phyloP scores from a whole-genome alignment of 2,113 vertebrate species.

The Calidris pygmaea region DNA sequence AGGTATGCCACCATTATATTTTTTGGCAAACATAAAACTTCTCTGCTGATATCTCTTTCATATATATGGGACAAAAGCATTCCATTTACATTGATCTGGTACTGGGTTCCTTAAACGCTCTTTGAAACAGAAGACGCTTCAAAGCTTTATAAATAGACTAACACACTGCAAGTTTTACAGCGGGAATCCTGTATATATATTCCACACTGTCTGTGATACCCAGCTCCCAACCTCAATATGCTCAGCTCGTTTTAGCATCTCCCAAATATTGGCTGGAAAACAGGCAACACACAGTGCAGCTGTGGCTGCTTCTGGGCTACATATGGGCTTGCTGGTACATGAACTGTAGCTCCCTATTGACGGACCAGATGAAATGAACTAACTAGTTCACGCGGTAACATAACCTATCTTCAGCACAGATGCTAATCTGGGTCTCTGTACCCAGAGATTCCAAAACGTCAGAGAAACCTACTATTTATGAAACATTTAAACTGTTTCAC shows the following conservation, averaged over 20 bases:
- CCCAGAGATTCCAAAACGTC: not conserved
- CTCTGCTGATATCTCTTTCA: not conserved
- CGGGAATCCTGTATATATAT: not conserved
- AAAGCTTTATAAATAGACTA: not conserved
- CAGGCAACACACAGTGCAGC: not conserved
- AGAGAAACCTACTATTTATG: not conserved
- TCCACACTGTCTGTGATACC: not conserved
- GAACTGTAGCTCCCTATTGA: not conserved
- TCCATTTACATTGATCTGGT: not conserved
- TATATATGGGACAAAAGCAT: not conserved
- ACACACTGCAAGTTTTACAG: not conserved
- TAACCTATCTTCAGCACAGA: not conserved
- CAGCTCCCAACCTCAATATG: not conserved
- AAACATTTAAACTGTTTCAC: not conserved
- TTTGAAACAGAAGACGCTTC: not conserved
- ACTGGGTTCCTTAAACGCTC: not conserved
- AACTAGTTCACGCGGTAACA: not conserved
- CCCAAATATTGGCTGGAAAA: not conserved
- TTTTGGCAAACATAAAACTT: not conserved
- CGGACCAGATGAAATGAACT: not conserved
- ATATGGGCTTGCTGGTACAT: not conserved
- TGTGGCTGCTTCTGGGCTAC: not conserved
- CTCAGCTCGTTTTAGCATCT: not conserved
- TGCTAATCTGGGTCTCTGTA: not conserved
- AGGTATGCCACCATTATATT: not conserved